Evolutionary conservation across 2,888 invertebrate genomes (phyloP).

Genomic region (Mayetiola destructor): DNA sequence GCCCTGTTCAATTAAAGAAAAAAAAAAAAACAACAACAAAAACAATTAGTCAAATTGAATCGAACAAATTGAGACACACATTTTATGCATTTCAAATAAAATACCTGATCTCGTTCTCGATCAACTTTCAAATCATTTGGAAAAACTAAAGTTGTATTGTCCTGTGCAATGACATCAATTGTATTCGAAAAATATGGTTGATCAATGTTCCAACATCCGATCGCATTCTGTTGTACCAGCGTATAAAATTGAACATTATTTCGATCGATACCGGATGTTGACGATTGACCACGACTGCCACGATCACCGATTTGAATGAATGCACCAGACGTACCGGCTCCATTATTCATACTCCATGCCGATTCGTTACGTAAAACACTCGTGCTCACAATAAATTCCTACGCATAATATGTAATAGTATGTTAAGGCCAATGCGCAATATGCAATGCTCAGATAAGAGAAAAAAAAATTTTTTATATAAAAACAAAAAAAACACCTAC

Average conservation of each 20-base stretch:
- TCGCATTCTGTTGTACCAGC: conserved; percentile 56
- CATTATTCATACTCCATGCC: conserved; percentile 33
- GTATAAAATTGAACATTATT: conserved; percentile 62
- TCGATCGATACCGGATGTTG: conserved; percentile 55
- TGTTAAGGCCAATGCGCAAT: too few species aligned
- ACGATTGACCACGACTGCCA: conserved; percentile 58
- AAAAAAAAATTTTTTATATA: too few species aligned
- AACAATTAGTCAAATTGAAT: not conserved
- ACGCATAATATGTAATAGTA: conserved; percentile 55
- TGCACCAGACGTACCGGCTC: conserved; percentile 40
- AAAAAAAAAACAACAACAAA: not conserved
- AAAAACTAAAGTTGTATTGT: conserved; percentile 44
- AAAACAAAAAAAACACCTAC: conserved; percentile 21
- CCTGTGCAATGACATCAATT: conserved; percentile 45
- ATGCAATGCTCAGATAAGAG: too few species aligned
- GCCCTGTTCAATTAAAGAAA: conserved; percentile 39
- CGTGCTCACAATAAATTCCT: conserved; percentile 62
- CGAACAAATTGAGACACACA: not conserved
- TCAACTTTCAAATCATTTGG: conserved; percentile 68
- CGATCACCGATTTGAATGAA: conserved; percentile 54
- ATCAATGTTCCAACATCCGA: conserved; percentile 62
- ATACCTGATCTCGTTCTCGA: conserved; percentile 31
- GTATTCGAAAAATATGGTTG: conserved; percentile 56
- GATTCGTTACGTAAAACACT: conserved; percentile 47
- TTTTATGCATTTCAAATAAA: not conserved